Evolutionary conservation across 2,888 invertebrate genomes (phyloP).

Genomic region (Calameuta pallipes): DNA sequence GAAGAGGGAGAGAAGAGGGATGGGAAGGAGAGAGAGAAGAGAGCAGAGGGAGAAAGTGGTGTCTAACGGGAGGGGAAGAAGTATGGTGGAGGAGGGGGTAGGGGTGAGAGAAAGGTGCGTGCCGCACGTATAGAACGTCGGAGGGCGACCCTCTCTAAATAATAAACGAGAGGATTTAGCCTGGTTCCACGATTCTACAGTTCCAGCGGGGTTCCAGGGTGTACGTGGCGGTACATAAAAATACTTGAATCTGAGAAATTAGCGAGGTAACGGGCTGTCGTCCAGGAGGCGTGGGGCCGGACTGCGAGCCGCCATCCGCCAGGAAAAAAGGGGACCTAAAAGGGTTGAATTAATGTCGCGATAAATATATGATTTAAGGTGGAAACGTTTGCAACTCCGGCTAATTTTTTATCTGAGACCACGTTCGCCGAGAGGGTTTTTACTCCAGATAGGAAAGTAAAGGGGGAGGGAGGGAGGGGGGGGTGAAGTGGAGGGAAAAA

Average conservation of each 20-base stretch:
- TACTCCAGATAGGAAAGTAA: constrained; percentile 43
- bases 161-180: constrained; percentile 65
- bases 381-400: constrained; percentile 64
- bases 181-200: constrained; percentile 37
- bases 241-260: constrained; percentile 67
- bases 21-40: neutral
- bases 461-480: neutral
- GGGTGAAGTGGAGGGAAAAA: constrained; percentile 6
- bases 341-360: constrained; percentile 68
- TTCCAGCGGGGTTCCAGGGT: constrained; percentile 1
- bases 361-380: constrained; percentile 68
- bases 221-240: constrained; percentile 59
- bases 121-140: constrained; percentile 12
- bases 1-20: constrained; percentile 31
- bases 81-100: neutral
- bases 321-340: constrained; percentile 62
- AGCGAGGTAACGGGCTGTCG: constrained; percentile 60
- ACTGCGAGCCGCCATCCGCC: constrained; percentile 25
- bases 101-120: neutral
- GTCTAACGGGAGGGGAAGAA: neutral
- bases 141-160: constrained; percentile 56
- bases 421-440: constrained; percentile 46
- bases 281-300: constrained; percentile 25
- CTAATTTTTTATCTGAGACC: constrained; percentile 67
- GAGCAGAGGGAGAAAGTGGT: constrained; percentile 7